Conservation (phyloP, 2,888 invertebrate genomes). For the Xanthorhoe designata region DNA sequence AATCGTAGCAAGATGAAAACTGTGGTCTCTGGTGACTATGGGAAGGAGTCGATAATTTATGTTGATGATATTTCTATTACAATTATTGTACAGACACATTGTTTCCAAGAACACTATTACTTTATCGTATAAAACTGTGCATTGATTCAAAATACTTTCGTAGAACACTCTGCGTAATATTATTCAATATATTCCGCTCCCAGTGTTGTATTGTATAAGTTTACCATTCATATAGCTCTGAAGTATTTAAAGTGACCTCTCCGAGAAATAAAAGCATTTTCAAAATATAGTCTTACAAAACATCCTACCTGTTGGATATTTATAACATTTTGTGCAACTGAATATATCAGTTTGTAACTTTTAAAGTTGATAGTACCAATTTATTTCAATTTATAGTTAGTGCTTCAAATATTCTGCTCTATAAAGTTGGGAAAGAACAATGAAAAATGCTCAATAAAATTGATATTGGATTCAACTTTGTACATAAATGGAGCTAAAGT, state of each 20-base stretch:
- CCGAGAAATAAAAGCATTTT: constrained; percentile 38
- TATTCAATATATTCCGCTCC: constrained; percentile 69
- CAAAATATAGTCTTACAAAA: constrained; percentile 5
- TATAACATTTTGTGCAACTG: constrained; percentile 3
- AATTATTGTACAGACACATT: too few relatives aligned
- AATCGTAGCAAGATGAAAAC: too few relatives aligned
- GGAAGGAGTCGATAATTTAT: too few relatives aligned
- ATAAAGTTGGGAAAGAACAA: background rate
- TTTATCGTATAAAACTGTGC: constrained; percentile 28
- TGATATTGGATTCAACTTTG: background rate
- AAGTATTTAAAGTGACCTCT: constrained; percentile 55
- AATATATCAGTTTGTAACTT: background rate
- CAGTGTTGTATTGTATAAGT: constrained; percentile 64
- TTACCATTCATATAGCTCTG: constrained; percentile 59
- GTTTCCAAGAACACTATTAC: background rate
- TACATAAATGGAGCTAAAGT: too few relatives aligned
- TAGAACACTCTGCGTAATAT: constrained; percentile 68
- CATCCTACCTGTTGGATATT: constrained; percentile 1
- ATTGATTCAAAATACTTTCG: constrained; percentile 69
- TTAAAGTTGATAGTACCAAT: background rate
- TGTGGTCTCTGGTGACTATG: too few relatives aligned
- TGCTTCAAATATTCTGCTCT: background rate
- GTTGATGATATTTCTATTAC: too few relatives aligned
- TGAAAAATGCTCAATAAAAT: background rate
- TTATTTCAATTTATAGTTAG: constrained; percentile 1